Percentiles rank a stretch among this genome's conserved stretches.
These are phyloP conservation scores for Taphrorychus bicolor DNA, from an alignment of 2,888 invertebrate species.

Conservation along the genomic window DNA sequence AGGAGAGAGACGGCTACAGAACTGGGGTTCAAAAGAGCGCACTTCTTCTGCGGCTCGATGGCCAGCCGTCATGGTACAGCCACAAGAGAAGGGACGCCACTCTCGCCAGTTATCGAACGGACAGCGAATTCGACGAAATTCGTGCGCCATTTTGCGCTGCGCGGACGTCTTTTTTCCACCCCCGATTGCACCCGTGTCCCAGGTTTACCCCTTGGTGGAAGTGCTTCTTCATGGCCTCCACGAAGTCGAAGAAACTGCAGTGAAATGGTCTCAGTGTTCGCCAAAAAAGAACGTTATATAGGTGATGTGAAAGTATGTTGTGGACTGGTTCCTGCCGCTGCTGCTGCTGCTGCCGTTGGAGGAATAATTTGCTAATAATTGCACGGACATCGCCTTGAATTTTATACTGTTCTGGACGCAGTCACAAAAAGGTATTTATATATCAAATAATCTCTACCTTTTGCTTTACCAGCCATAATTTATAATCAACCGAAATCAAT, in stretches of 20 bases:
- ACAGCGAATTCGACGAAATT: constrained; percentile 14
- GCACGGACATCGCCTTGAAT: too few relatives aligned
- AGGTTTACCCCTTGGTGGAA: not conserved
- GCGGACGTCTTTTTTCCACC: constrained; percentile 4
- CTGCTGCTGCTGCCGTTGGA: not conserved
- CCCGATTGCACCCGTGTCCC: not conserved
- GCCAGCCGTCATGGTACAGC: constrained; percentile 19
- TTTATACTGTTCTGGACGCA: too few relatives aligned
- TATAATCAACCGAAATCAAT: not conserved
- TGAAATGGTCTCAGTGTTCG: not conserved
- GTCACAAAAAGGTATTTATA: too few relatives aligned
- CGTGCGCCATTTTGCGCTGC: constrained; percentile 25
- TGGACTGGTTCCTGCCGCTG: not conserved
- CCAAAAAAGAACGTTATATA: not conserved
- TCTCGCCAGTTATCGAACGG: constrained; percentile 20
- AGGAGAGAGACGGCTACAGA: not conserved
- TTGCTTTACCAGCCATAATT: too few relatives aligned
- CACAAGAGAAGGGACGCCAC: constrained; percentile 13
- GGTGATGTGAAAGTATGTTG: constrained; percentile 11
- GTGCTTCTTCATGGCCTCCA: not conserved
- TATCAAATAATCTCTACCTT: too few relatives aligned
- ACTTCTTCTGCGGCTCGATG: constrained; percentile 23
- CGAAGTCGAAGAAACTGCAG: not conserved
- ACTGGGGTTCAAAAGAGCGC: constrained; percentile 6
- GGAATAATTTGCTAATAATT: not conserved